Conservation (phyloP, 2,888 invertebrate genomes). For the Phyllotreta striolata region DNA sequence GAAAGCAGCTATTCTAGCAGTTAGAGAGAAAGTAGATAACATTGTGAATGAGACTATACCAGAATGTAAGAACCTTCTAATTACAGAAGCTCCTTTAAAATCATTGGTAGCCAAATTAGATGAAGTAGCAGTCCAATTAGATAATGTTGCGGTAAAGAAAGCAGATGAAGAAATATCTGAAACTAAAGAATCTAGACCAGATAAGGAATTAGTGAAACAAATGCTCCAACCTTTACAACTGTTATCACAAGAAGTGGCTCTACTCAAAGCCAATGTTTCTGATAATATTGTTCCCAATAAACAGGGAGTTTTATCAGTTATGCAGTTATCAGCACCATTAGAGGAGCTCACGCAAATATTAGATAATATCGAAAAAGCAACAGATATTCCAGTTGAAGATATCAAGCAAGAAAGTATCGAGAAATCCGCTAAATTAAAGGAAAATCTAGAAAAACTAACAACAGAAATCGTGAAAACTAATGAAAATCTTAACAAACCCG, state of each 20-base stretch:
- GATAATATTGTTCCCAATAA: no score
- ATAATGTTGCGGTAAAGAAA: background rate
- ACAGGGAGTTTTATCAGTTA: no score
- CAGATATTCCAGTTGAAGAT: background rate
- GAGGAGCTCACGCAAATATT: no score
- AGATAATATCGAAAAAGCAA: slow-evolving; percentile 10
- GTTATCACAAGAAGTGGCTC: no score
- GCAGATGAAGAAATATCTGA: slow-evolving; percentile 9
- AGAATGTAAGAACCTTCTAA: slow-evolving; percentile 15
- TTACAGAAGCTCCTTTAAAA: slow-evolving; percentile 29
- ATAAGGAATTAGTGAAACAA: no score
- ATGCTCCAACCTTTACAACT: no score
- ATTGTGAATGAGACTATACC: slow-evolving; percentile 18
- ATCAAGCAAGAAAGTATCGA: background rate
- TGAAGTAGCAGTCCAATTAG: slow-evolving; percentile 25
- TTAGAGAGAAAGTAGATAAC: slow-evolving; percentile 23
- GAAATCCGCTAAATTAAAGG: slow-evolving; percentile 4
- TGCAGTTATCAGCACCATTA: no score
- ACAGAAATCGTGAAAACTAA: slow-evolving; percentile 29
- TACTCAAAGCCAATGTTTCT: no score
- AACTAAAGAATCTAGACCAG: background rate
- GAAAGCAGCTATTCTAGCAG: slow-evolving; percentile 18
- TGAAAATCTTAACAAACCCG: slow-evolving; percentile 25
- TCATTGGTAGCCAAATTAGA: slow-evolving; percentile 20
- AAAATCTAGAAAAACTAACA: slow-evolving; percentile 38